These are phyloP conservation scores for Drosophila nr. fundita DNA, from an alignment of 2,888 invertebrate genomes.

Conservation along the genomic window DNA sequence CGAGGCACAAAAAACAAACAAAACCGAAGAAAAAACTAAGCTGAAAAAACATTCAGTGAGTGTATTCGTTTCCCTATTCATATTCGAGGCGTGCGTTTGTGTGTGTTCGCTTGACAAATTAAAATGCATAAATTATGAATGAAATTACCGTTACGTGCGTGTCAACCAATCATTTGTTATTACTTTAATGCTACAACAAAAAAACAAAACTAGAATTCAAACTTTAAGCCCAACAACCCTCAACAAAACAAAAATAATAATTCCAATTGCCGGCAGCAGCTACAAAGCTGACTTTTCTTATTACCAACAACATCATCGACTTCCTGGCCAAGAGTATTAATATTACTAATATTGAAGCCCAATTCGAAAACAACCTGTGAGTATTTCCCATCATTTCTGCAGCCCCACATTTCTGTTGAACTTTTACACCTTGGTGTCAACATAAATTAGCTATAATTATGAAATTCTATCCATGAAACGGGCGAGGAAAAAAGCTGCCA, in stretches of 20 bases:
- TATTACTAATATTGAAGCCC: conserved; percentile 29
- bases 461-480: conserved; percentile 57
- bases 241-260: conserved; percentile 42
- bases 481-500: conserved; percentile 16
- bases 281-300: conserved; percentile 53
- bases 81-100: conserved; percentile 25
- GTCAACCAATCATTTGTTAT: conserved; percentile 82
- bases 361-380: conserved; percentile 23
- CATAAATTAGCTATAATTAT: conserved; percentile 76
- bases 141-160: conserved; percentile 82
- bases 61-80: conserved; percentile 43
- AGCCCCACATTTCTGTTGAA: conserved; percentile 36
- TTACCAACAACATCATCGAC: conserved; percentile 61
- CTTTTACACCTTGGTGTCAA: conserved; percentile 63
- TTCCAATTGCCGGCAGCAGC: conserved; percentile 58
- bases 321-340: conserved; percentile 57
- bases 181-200: conserved; percentile 58
- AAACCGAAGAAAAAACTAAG: conserved; percentile 11
- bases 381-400: conserved; percentile 40
- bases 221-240: conserved; percentile 37
- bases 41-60: conserved; percentile 16
- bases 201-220: conserved; percentile 31
- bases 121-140: conserved; percentile 82
- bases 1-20: conserved; percentile 41
- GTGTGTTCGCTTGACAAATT: conserved; percentile 72